Evolutionary conservation across 2,797 vertebrate species (phyloP).

Genomic region (Gephyroberyx darwinii): DNA sequence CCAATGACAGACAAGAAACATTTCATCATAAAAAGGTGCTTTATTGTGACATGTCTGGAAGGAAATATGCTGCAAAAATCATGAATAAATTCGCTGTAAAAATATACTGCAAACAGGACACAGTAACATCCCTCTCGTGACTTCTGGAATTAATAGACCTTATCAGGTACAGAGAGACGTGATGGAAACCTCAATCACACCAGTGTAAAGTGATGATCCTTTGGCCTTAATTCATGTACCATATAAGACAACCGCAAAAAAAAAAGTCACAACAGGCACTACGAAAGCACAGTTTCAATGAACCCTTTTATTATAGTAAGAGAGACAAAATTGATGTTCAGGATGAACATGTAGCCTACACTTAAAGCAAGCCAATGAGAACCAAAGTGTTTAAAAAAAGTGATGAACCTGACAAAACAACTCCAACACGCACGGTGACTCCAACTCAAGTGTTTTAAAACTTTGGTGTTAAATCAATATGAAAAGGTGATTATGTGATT

Average conservation of each 20-base stretch:
- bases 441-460: conserved; percentile 69
- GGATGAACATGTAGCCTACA: conserved; percentile 57
- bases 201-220: conserved; percentile 48
- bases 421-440: conserved; percentile 40
- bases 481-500: conserved; percentile 52
- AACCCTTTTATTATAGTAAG: conserved; percentile 76
- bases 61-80: conserved; percentile 62
- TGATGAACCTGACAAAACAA: conserved; percentile 41
- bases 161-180: conserved; percentile 26
- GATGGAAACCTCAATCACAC: conserved; percentile 29
- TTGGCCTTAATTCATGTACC: conserved; percentile 58
- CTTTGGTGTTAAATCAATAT: conserved; percentile 74
- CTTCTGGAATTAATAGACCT: conserved; percentile 10
- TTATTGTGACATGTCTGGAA: conserved; percentile 78
- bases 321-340: conserved; percentile 53
- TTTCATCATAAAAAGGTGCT: conserved; percentile 78
- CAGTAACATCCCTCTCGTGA: conserved; percentile 51
- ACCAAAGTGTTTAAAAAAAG: conserved; percentile 31
- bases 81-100: conserved; percentile 57
- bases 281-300: conserved; percentile 60
- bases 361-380: conserved; percentile 55
- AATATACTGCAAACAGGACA: conserved; percentile 51
- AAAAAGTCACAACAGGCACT: conserved; percentile 44
- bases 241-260: not conserved
- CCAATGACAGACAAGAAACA: conserved; percentile 43